A percentile compares a stretch with the other conserved stretches of the same genome.
Evolutionary conservation across 2,888 invertebrate species (phyloP).

Genomic region (Schrankia costaestrigalis): DNA sequence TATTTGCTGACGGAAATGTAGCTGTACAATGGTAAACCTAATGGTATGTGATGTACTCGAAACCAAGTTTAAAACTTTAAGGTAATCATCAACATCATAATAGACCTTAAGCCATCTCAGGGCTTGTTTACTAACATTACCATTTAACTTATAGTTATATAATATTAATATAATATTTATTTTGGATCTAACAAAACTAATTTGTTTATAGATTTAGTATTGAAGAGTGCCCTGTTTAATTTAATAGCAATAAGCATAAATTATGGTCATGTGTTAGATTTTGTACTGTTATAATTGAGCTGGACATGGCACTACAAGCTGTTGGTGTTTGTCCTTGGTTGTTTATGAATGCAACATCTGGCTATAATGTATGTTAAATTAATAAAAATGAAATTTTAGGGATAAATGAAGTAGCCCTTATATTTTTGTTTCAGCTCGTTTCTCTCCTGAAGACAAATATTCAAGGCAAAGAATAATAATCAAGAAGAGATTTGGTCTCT

Average conservation of each 20-base stretch:
- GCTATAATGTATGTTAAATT: neutral
- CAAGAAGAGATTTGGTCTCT: slow-evolving; percentile 92
- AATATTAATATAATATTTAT: too few species aligned
- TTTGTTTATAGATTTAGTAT: too few species aligned
- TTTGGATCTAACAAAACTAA: too few species aligned
- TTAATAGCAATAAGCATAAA: too few species aligned
- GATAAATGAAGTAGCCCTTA: neutral
- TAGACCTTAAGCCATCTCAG: neutral
- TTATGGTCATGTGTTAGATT: too few species aligned
- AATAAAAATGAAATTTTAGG: neutral
- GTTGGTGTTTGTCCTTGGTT: neutral
- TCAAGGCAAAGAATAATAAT: slow-evolving; percentile 93
- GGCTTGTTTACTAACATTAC: too few species aligned
- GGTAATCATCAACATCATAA: neutral
- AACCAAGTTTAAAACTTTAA: neutral
- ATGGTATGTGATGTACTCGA: neutral
- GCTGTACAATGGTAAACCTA: too few species aligned
- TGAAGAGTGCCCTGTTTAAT: too few species aligned
- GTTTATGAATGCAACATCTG: neutral
- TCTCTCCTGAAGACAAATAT: slow-evolving; percentile 97
- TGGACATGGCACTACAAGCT: too few species aligned
- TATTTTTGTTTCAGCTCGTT: slow-evolving; percentile 85
- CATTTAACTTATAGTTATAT: too few species aligned
- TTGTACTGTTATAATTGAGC: too few species aligned
- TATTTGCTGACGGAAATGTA: neutral